Percentiles rank a stretch among this genome's conserved stretches.
Evolutionary conservation across 2,797 vertebrate genomes (phyloP).

Genomic region (Danio tinwini): DNA sequence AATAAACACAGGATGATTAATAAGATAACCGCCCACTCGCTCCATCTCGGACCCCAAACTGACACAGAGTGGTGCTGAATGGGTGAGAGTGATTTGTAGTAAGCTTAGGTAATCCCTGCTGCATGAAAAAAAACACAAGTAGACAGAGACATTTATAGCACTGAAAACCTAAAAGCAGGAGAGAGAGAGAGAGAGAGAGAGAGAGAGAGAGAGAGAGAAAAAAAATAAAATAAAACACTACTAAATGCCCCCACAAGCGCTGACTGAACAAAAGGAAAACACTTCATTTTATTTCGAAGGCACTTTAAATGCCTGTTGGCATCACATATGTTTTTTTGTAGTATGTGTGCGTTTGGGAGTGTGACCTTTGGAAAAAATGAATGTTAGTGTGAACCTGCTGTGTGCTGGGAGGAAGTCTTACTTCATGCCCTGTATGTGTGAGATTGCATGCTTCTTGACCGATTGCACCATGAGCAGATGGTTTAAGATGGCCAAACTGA

Average conservation of each 20-base stretch:
- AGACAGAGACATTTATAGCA: slow-evolving; percentile 27
- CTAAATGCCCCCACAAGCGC: slow-evolving; percentile 10
- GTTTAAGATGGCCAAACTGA: slow-evolving; percentile 9
- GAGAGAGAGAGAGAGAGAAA: too few species aligned
- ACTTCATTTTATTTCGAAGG: slow-evolving; percentile 28
- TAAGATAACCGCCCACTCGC: slow-evolving; percentile 21
- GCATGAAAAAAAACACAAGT: slow-evolving; percentile 42
- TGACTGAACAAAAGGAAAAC: not conserved
- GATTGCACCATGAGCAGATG: slow-evolving; percentile 1
- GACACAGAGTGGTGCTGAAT: not conserved
- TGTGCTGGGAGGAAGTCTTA: slow-evolving; percentile 3
- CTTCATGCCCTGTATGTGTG: not conserved
- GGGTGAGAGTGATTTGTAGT: slow-evolving; percentile 40
- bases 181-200: too few species aligned
- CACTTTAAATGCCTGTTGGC: not conserved
- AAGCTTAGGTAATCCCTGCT: slow-evolving; percentile 41
- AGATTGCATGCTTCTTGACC: not conserved
- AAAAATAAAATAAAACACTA: slow-evolving; percentile 27
- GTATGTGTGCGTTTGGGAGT: not conserved
- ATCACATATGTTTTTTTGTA: slow-evolving; percentile 19
- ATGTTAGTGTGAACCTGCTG: slow-evolving; percentile 37
- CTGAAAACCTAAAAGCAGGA: slow-evolving; percentile 6
- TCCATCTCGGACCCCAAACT: slow-evolving; percentile 3
- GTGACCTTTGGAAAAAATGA: slow-evolving; percentile 23
- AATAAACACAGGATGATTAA: slow-evolving; percentile 5